phyloP scores from a whole-genome alignment of 2,797 vertebrate species.

The Hemitrygon akajei region DNA sequence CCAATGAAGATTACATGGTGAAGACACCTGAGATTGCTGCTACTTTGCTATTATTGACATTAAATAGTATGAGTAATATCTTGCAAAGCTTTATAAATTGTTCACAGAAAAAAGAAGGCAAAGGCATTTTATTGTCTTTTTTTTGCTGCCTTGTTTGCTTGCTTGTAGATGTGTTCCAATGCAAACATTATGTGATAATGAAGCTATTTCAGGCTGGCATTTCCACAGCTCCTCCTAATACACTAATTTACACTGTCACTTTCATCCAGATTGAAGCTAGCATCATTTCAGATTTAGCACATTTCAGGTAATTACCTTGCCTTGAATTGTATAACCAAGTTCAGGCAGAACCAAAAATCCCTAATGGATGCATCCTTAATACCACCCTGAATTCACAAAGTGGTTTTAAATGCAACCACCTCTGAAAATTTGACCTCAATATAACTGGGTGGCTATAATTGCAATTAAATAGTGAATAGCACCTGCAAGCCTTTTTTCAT shows the following conservation, averaged over 20 bases:
- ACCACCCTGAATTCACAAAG: neutral
- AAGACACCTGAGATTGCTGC: neutral
- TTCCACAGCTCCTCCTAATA: conserved; percentile 16
- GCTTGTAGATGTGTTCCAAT: neutral
- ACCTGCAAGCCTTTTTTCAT: too few species aligned
- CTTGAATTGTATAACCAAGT: neutral
- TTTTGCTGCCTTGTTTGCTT: neutral
- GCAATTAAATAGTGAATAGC: neutral
- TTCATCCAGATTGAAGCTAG: conserved; percentile 17
- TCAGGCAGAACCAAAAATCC: neutral
- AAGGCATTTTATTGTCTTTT: neutral
- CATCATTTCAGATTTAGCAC: conserved; percentile 1
- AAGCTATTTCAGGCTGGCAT: conserved; percentile 26
- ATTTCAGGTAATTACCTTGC: neutral
- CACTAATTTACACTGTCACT: conserved; percentile 16
- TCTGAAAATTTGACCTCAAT: neutral
- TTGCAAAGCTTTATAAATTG: neutral
- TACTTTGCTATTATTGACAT: conserved; percentile 17
- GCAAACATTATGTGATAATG: conserved; percentile 11
- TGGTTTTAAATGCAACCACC: neutral
- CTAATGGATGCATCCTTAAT: neutral
- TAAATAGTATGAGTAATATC: neutral
- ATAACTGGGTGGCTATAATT: neutral
- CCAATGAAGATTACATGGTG: neutral
- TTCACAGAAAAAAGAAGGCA: neutral